Base-by-base conservation (phyloP, 2,888 invertebrate genomes). In the Ormia ochracea region DNA sequence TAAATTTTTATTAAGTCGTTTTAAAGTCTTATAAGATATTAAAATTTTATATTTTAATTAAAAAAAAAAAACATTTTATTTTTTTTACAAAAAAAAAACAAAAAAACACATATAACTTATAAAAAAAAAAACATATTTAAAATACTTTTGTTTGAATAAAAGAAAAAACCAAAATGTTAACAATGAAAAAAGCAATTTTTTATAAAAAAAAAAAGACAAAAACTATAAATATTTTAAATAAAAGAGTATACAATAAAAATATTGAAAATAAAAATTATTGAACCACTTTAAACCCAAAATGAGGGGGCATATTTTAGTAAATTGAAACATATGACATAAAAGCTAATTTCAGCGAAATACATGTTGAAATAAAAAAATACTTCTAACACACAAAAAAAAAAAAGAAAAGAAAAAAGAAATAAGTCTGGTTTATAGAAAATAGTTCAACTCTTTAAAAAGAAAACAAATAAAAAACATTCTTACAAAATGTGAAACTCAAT, bases 341-440 rank as follows among this genome's bases (percentile, higher is more conserved):
- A 66, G 38, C 19, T 36, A 69, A 48, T 56, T 61, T 28, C 43
- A 66, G 43, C 9, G 54, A 59, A 66, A 43, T 17, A 58, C 19
- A 43, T 65, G 36, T 54, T 69, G 19, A 72, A 61, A 23, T 38
- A 48, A 65, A 38, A 50, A 1, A 63, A 28, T 48, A 72, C 65
- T 17, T 43, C 33, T 28, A 63, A 69, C 21, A 56, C 28, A 68
- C n/a, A n/a, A n/a, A n/a, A n/a, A n/a, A n/a, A n/a, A n/a, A n/a
- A n/a, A n/a, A n/a, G n/a, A n/a, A n/a, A n/a, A n/a, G n/a, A n/a
- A n/a, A n/a, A 61, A 52, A 58, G 56, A 43, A 73, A 79, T 73
- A 74, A 80, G 80, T 80, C 80, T 80, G 80, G 59, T 72, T 72
- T 58, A 69, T 58, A 38, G 70, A 59, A 72, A 70, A 65, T 68